Percentiles rank a stretch among this genome's conserved stretches.
Evolutionary conservation across 2,888 invertebrate species (phyloP).

Genomic region (Artemia sinica): DNA sequence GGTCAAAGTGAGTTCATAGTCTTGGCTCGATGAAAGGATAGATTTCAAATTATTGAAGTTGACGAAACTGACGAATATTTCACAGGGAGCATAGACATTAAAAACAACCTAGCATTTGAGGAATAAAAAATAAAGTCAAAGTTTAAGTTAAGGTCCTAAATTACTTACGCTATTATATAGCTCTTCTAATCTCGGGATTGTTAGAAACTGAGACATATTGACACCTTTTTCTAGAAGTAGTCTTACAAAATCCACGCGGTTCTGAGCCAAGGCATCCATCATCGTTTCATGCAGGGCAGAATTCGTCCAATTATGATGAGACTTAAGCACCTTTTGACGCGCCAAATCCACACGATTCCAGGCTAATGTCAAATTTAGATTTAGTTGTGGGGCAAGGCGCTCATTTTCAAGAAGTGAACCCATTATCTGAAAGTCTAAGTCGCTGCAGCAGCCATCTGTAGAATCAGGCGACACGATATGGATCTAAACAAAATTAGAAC

Average conservation of each 20-base stretch:
- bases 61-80: too few species aligned
- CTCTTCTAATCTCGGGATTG: slow-evolving; percentile 84
- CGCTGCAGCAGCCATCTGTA: slow-evolving; percentile 35
- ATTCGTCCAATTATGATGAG: slow-evolving; percentile 90
- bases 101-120: too few species aligned
- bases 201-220: slow-evolving; percentile 90
- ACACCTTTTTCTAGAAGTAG: slow-evolving; percentile 91
- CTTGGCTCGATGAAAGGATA: too few species aligned
- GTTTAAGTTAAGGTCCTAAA: not conserved
- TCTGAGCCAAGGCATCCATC: slow-evolving; percentile 95
- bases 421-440: slow-evolving; percentile 87
- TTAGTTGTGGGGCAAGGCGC: slow-evolving; percentile 76
- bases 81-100: too few species aligned
- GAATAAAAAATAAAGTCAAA: too few species aligned
- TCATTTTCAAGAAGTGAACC: slow-evolving; percentile 85
- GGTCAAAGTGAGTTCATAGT: too few species aligned
- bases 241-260: slow-evolving; percentile 93
- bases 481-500: too few species aligned
- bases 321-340: slow-evolving; percentile 86
- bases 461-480: too few species aligned
- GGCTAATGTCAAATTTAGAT: slow-evolving; percentile 77
- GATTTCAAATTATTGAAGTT: too few species aligned
- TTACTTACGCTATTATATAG: slow-evolving; percentile 50
- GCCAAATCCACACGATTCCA: slow-evolving; percentile 99
- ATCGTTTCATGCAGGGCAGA: slow-evolving; percentile 90